Base-by-base conservation (phyloP, 1,140 invertebrate genomes). In the Lepidotrigona ventralis region DNA sequence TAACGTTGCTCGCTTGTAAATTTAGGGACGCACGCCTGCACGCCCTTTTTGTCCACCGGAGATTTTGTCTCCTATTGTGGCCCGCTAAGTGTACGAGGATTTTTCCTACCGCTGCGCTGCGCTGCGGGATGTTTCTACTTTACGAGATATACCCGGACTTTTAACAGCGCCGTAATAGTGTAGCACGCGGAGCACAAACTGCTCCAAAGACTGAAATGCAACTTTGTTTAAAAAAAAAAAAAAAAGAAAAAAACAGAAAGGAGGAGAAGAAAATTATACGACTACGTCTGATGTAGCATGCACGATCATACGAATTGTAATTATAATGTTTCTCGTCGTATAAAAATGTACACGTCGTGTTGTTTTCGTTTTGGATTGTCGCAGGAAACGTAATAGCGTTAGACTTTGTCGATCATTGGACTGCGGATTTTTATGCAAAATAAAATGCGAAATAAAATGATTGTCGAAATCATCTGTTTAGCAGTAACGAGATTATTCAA, bases 51-150 rank as follows among this genome's bases (percentile, higher is more conserved):
- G 53, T 51, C 33, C 66, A 21, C 29, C 17, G 19, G 21, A 69
- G 64, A 79, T 79, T 79, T 69, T 70, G n/a, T 79, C 63, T 70
- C 64, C 17, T 19, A 58, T 68, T 78, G 63, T n/a, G 26, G 29
- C 26, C 3, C 77, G 29, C 33, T 29, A 69, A 79, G 66, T 69
- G 21, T 29, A 60, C n/a, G 54, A 14, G 46, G 64, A 73, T 74
- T 74, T 74, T 23, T 39, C 39, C 19, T 39, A 23, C n/a, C 23
- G 58, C n/a, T n/a, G n/a, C 23, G 58, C 23, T n/a, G 58, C 58
- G 77, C 14, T 53, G 33, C 26, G 46, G 33, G 15, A 8, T 46
- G 39, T 5, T 15, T 17, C 29, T 21, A n/a, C 23, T 53, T 39
- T 54, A 53, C 66, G 66, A 56, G 64, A 58, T 70, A 46, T 15